These are phyloP conservation scores for Schizopygopsis pylzovi DNA, from an alignment of 2,797 vertebrate species.

Conservation along the genomic window DNA sequence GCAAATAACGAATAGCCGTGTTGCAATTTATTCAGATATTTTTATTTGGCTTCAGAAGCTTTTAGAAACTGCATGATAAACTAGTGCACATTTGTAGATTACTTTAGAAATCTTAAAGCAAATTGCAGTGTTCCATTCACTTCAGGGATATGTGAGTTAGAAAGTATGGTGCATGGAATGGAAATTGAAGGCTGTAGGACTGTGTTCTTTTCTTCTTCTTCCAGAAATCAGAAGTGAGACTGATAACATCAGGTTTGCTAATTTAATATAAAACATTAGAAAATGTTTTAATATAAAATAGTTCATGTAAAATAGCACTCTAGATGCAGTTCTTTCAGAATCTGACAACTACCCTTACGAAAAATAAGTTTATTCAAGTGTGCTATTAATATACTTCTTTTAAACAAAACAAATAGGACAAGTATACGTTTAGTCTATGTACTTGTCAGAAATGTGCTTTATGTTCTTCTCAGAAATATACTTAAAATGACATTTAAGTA, in stretches of 20 bases:
- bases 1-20: not conserved
- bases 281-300: not conserved
- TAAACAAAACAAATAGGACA: too few species aligned
- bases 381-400: too few species aligned
- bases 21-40: not conserved
- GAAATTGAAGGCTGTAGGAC: not conserved
- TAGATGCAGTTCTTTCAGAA: not conserved
- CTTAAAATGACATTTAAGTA: too few species aligned
- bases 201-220: not conserved
- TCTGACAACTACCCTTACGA: too few species aligned
- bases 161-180: not conserved
- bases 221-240: not conserved
- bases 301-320: too few species aligned
- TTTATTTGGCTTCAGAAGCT: not conserved
- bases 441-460: too few species aligned
- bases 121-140: too few species aligned
- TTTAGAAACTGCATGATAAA: not conserved
- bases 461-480: too few species aligned
- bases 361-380: too few species aligned
- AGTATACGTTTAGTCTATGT: too few species aligned
- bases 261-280: not conserved
- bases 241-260: not conserved
- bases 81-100: not conserved
- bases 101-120: conserved; percentile 22
- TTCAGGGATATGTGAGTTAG: not conserved